A percentile compares a stretch with the other conserved stretches of the same genome.
These are phyloP conservation scores for Dryobates pubescens DNA, from an alignment of 2,797 vertebrate species.

Conservation along the genomic window DNA sequence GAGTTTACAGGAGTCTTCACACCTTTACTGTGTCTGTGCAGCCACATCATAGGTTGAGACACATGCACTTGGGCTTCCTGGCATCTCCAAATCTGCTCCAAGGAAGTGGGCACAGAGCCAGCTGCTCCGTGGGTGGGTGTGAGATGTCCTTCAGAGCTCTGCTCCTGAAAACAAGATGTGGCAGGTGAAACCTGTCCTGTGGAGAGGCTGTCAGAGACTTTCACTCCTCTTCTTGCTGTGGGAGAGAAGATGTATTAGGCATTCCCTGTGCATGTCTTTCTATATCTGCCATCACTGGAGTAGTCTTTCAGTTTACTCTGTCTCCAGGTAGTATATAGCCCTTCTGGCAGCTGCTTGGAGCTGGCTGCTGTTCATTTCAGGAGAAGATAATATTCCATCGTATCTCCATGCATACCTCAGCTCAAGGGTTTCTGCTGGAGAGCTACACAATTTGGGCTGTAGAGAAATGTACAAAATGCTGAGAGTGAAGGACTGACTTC, in stretches of 20 bases:
- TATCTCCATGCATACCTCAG: neutral
- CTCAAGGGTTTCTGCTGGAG: neutral
- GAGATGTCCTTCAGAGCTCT: neutral
- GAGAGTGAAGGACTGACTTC: fast-evolving
- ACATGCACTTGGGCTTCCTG: neutral
- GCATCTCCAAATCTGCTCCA: neutral
- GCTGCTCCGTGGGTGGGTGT: neutral
- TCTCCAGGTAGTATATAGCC: neutral
- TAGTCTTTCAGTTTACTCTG: neutral
- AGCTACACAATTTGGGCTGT: neutral
- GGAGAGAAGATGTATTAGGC: neutral
- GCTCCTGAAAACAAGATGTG: neutral
- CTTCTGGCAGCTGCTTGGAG: neutral
- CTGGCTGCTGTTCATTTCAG: neutral
- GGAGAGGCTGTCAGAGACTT: neutral
- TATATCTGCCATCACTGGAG: neutral
- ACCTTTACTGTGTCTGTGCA: neutral
- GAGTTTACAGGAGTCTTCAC: neutral
- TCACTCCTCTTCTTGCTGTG: neutral
- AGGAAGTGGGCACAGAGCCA: neutral
- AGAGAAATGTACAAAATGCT: neutral
- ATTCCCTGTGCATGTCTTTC: neutral
- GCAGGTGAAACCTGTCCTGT: neutral
- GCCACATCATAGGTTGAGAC: neutral
- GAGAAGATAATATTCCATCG: neutral